Percentiles rank a stretch among this genome's conserved stretches.
phyloP scores from a whole-genome alignment of 1,140 invertebrate species.

The Eupeodes corollae region DNA sequence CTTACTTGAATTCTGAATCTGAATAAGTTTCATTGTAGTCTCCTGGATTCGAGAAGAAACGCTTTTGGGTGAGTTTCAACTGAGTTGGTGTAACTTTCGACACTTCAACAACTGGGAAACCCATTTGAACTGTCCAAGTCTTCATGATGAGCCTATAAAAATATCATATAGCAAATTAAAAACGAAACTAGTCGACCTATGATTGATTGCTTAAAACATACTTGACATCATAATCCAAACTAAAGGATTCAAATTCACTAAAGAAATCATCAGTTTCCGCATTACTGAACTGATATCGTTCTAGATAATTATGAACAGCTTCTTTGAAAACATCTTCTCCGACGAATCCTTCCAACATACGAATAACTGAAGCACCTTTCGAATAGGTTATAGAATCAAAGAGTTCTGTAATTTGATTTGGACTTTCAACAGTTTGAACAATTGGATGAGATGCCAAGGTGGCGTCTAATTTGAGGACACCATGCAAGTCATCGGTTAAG shows the following conservation, averaged over 20 bases:
- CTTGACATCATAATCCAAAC: constrained; percentile 41
- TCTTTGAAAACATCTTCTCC: constrained; percentile 59
- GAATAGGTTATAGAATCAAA: constrained; percentile 89
- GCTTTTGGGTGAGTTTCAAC: constrained; percentile 54
- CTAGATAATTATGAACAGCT: constrained; percentile 63
- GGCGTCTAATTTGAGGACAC: constrained; percentile 64
- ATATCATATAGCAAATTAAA: neutral
- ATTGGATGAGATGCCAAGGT: constrained; percentile 80
- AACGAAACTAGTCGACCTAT: neutral
- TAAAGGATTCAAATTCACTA: constrained; percentile 44
- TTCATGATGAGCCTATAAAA: constrained; percentile 61
- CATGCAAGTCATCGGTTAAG: constrained; percentile 56
- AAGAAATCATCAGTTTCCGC: constrained; percentile 73
- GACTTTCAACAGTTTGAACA: constrained; percentile 67
- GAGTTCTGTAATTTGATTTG: constrained; percentile 82
- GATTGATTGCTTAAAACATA: constrained; percentile 14
- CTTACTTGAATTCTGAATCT: constrained; percentile 49
- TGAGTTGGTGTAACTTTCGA: constrained; percentile 33
- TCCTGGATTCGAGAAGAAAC: constrained; percentile 59
- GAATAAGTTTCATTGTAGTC: constrained; percentile 37
- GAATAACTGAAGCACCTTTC: constrained; percentile 80
- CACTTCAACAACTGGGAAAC: constrained; percentile 70
- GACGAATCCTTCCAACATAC: constrained; percentile 83
- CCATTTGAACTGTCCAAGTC: constrained; percentile 89
- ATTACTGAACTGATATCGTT: constrained; percentile 56